Evolutionary conservation across 2,797 vertebrate species (phyloP), one percentile per base, ranked within the genome.

Genomic region (Sebastes variabilis): DNA sequence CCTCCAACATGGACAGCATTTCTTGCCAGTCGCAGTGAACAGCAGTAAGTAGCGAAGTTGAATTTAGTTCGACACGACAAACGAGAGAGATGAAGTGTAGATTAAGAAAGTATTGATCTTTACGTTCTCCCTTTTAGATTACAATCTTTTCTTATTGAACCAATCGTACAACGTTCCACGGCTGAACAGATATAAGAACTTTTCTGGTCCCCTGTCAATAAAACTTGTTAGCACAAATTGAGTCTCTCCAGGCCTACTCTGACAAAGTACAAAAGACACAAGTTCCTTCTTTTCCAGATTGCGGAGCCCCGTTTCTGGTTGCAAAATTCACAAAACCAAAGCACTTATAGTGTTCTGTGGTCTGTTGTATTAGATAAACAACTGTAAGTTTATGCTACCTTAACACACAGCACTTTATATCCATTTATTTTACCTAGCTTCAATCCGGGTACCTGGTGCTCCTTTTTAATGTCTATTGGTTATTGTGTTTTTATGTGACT

Each of bases 1-100:
- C 82, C 70, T 80, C 56, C 75, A 86, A 84, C 73, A 79, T 82
- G 75, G 74, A 82, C 55, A 73, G 55, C 72, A 10, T 58, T 77
- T 74, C 66, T 59, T 72, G 74, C 75, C 78, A 82, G 84, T 24
- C 77, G 75, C 67, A 72, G 78, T 16, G 66, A 89, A 55, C 60
- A 67, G 73, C 73, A 73, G 55, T 22, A 32, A 22, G 42, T 4
- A 52, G 38, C 4, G 11, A 66, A 36, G n/a, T 5, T 42, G 14
- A 78, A 68, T 56, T 80, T 22, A 24, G 7, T 16, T 66, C 22
- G 54, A 42, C 20, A 29, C 30, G 38, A 65, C 16, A 67, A 67
- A 69, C 16, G 3, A 49, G 25, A 52, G 12, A 42, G 20, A 4
- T 42, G 25, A 32, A 18, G n/a, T 54, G 34, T 9, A 38, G 27